phyloP scores from a whole-genome alignment of 2,888 invertebrate species.

The Cosmorhoe ocellata region DNA sequence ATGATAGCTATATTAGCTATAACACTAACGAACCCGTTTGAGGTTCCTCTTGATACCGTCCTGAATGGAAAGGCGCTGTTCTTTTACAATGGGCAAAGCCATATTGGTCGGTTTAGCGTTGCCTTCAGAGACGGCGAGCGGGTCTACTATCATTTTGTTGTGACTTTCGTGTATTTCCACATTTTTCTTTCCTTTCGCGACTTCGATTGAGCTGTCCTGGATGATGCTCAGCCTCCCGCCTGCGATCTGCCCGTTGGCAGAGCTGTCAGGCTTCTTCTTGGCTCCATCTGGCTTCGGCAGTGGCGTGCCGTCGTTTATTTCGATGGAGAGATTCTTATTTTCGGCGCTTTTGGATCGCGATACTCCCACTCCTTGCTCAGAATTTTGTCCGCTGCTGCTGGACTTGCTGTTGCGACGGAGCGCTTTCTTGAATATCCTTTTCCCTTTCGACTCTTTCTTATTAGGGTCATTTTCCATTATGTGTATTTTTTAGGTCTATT shows the following conservation, averaged over 20 bases:
- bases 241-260: conserved; percentile 3
- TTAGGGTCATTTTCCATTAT: conserved; percentile 80
- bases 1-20: conserved; percentile 13
- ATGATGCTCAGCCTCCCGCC: conserved; percentile 22
- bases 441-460: conserved; percentile 76
- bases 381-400: conserved; percentile 57
- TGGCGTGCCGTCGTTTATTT: conserved; percentile 57
- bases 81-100: conserved; percentile 27
- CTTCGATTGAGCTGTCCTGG: conserved; percentile 31
- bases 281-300: conserved; percentile 59
- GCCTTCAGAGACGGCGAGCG: conserved; percentile 26
- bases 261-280: conserved; percentile 44
- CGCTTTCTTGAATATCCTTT: conserved; percentile 72
- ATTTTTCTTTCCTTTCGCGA: conserved; percentile 44
- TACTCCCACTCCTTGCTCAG: conserved; percentile 51
- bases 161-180: conserved; percentile 58
- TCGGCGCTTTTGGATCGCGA: conserved; percentile 66
- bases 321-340: conserved; percentile 51
- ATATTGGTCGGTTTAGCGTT: conserved; percentile 36
- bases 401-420: conserved; percentile 69
- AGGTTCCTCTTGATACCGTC: conserved; percentile 55
- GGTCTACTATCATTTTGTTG: conserved; percentile 48
- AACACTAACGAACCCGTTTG: conserved; percentile 61
- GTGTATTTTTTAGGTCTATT: conserved; percentile 46
- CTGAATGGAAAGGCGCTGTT: conserved; percentile 38